A percentile compares a stretch with the other conserved stretches of the same genome.
Evolutionary conservation across 2,797 vertebrate species (phyloP).

Genomic region (Melanotaenia nigrans): DNA sequence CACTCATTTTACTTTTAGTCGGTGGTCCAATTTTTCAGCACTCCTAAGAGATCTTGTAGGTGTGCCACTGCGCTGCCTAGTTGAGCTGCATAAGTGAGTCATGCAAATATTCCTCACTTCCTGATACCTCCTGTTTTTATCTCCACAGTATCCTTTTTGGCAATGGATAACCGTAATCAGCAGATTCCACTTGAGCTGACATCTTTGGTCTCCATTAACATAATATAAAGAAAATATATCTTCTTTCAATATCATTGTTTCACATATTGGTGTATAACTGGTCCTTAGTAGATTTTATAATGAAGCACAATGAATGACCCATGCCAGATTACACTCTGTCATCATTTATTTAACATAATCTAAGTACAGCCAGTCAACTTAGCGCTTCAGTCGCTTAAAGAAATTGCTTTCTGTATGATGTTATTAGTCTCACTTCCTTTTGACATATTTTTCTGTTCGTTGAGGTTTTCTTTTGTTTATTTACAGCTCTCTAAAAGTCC

Average conservation of each 20-base stretch:
- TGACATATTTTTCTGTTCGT: not conserved
- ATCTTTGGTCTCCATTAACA: conserved; percentile 13
- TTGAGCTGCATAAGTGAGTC: conserved; percentile 14
- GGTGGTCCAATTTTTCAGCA: conserved; percentile 5
- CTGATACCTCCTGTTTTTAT: not conserved
- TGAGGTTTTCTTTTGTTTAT: not conserved
- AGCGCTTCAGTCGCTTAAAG: too few relatives aligned
- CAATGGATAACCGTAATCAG: not conserved
- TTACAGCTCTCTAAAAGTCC: not conserved
- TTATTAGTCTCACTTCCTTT: too few relatives aligned
- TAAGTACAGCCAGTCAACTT: not conserved
- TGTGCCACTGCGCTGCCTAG: conserved; percentile 21
- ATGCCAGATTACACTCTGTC: not conserved
- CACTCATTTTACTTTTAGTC: conserved; percentile 43
- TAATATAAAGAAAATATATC: not conserved
- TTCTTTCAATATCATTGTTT: not conserved
- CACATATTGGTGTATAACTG: not conserved
- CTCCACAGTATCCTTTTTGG: not conserved
- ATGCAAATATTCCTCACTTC: conserved; percentile 12
- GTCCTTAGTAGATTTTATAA: not conserved
- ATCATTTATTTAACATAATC: not conserved
- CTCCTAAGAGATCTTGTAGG: conserved; percentile 1
- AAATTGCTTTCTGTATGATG: too few relatives aligned
- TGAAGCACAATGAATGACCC: not conserved
- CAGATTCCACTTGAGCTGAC: conserved; percentile 8